A percentile compares a stretch with the other conserved stretches of the same genome.
These are phyloP conservation scores for Masnerella sp. DNA, from an alignment of 2,888 invertebrate genomes.

Conservation along the genomic window DNA sequence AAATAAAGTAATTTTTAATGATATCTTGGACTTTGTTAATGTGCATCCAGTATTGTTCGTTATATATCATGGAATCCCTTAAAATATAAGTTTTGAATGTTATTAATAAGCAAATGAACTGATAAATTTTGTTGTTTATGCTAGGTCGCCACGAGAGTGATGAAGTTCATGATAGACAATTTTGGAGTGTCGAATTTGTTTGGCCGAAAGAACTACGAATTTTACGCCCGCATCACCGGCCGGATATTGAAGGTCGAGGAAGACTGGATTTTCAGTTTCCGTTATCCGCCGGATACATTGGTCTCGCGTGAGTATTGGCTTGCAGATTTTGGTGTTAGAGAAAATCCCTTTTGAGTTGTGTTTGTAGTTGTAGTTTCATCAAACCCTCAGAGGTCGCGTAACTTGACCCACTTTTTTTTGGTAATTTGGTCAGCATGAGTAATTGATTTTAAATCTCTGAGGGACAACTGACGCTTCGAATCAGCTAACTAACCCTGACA, in stretches of 20 bases:
- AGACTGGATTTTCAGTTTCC: conserved; percentile 97
- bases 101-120: background rate
- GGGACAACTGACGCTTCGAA: conserved; percentile 25
- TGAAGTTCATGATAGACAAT: conserved; percentile 98
- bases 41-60: conserved; percentile 21
- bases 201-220: conserved; percentile 96
- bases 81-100: conserved; percentile 1
- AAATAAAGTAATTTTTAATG: background rate
- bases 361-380: conserved; percentile 18
- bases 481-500: conserved; percentile 20
- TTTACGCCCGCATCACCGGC: conserved; percentile 96
- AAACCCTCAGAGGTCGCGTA: conserved; percentile 5
- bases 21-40: too few species aligned
- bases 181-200: conserved; percentile 97
- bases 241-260: conserved; percentile 94
- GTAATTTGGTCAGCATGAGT: conserved; percentile 17
- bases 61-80: conserved; percentile 7
- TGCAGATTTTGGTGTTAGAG: background rate
- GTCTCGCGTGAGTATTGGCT: conserved; percentile 78
- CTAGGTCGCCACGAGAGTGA: conserved; percentile 95
- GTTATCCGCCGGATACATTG: conserved; percentile 86
- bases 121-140: background rate
- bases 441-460: conserved; percentile 3
- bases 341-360: conserved; percentile 8
- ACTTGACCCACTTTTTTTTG: too few species aligned